phyloP scores from a whole-genome alignment of 2,797 vertebrate species.

The Sphenodon punctatus region DNA sequence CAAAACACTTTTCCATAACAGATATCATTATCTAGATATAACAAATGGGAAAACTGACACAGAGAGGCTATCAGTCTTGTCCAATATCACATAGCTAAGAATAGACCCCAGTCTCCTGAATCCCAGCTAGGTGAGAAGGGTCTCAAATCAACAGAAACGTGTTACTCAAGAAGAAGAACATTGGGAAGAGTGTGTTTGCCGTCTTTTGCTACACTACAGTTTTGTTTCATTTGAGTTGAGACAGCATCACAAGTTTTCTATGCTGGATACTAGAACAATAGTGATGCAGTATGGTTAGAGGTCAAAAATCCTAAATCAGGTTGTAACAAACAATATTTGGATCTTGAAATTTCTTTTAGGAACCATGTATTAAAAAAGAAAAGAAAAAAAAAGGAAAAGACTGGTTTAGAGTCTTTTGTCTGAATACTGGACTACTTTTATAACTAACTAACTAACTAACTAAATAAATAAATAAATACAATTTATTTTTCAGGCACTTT shows the following conservation, averaged over 20 bases:
- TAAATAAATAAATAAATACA: too few species aligned
- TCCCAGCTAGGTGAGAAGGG: not conserved
- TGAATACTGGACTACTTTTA: too few species aligned
- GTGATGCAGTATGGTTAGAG: not conserved
- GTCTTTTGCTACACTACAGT: too few species aligned
- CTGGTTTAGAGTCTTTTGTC: too few species aligned
- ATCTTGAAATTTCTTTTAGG: not conserved
- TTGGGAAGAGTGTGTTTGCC: not conserved
- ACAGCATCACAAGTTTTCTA: too few species aligned
- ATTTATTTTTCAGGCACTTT: too few species aligned
- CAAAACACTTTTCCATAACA: not conserved
- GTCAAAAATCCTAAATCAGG: not conserved
- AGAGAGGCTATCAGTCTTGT: fast-evolving
- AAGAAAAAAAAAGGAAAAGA: too few species aligned
- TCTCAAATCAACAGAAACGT: not conserved
- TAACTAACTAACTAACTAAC: fast-evolving
- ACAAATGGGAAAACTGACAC: not conserved
- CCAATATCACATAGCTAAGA: fast-evolving
- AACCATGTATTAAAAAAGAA: too few species aligned
- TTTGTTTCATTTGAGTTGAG: too few species aligned
- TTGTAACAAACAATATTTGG: not conserved
- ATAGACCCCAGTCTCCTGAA: not conserved
- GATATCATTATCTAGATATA: not conserved
- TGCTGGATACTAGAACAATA: too few species aligned
- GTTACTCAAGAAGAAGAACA: not conserved